These are phyloP conservation scores for Carlito syrichta DNA, from an alignment of 2,113 vertebrate species.

Conservation along the genomic window DNA sequence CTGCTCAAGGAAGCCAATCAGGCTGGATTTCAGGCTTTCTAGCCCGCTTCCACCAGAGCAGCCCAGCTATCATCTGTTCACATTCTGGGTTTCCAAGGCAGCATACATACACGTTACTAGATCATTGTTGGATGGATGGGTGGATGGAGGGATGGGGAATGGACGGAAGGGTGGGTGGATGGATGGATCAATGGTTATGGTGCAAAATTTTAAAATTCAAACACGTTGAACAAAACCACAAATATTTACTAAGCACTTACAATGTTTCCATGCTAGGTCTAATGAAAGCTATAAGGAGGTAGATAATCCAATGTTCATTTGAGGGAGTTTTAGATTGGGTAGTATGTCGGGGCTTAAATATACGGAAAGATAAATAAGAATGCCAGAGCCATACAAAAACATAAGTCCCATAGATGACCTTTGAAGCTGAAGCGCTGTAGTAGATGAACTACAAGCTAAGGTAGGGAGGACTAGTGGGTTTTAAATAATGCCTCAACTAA, in stretches of 20 bases:
- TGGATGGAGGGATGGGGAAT: neutral
- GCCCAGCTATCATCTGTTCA: neutral
- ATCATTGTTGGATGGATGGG: neutral
- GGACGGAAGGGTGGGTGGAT: neutral
- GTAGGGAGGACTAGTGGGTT: neutral
- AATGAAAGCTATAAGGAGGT: neutral
- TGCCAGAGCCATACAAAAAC: neutral
- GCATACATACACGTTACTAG: neutral
- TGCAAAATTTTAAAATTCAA: neutral
- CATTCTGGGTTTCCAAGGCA: neutral
- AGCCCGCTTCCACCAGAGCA: neutral
- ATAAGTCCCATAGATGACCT: neutral
- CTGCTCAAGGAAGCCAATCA: neutral
- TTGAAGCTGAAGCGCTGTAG: neutral
- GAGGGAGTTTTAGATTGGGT: neutral
- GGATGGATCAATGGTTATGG: neutral
- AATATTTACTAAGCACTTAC: neutral
- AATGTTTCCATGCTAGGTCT: neutral
- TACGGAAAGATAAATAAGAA: neutral
- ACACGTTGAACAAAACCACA: neutral
- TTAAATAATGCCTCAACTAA: neutral
- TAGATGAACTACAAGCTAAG: neutral
- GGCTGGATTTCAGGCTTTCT: neutral
- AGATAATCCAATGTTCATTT: neutral
- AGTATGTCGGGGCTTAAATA: neutral